phyloP scores from a whole-genome alignment of 2,797 vertebrate species.

The Sebastes taczanowskii region DNA sequence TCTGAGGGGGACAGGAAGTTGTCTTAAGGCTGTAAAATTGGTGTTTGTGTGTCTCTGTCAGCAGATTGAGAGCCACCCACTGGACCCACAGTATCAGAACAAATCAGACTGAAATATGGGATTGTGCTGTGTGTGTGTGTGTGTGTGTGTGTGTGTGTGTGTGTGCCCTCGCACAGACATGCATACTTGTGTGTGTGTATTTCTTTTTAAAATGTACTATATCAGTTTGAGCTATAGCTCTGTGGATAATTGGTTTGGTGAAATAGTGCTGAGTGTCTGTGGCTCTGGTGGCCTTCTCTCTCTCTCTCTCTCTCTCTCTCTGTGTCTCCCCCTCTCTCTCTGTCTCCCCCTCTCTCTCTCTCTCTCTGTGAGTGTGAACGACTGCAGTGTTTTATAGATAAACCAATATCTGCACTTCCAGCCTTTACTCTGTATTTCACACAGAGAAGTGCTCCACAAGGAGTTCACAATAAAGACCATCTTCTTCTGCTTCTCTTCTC shows the following conservation, averaged over 20 bases:
- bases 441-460: slow-evolving; percentile 61
- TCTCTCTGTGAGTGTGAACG: slow-evolving; percentile 8
- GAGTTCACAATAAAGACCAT: slow-evolving; percentile 66
- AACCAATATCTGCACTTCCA: slow-evolving; percentile 73
- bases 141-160: background rate
- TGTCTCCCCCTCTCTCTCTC: background rate
- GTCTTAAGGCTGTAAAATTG: slow-evolving; percentile 74
- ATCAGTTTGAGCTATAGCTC: slow-evolving; percentile 83
- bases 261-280: slow-evolving; percentile 83
- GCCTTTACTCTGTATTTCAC: slow-evolving; percentile 72
- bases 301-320: background rate
- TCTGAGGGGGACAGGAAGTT: slow-evolving; percentile 73
- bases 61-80: slow-evolving; percentile 79
- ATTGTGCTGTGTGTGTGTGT: slow-evolving; percentile 17
- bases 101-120: slow-evolving; percentile 80
- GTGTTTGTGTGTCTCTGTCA: slow-evolving; percentile 74
- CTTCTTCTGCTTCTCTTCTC: slow-evolving; percentile 4
- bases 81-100: slow-evolving; percentile 77
- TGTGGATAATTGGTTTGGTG: slow-evolving; percentile 85
- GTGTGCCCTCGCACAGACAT: background rate
- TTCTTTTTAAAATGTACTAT: slow-evolving; percentile 79
- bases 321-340: background rate
- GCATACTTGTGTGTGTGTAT: slow-evolving; percentile 47
- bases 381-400: slow-evolving; percentile 77
- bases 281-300: slow-evolving; percentile 70